These are phyloP conservation scores for Anguilla japonica DNA, from an alignment of 2,113 vertebrate genomes.

Conservation along the genomic window DNA sequence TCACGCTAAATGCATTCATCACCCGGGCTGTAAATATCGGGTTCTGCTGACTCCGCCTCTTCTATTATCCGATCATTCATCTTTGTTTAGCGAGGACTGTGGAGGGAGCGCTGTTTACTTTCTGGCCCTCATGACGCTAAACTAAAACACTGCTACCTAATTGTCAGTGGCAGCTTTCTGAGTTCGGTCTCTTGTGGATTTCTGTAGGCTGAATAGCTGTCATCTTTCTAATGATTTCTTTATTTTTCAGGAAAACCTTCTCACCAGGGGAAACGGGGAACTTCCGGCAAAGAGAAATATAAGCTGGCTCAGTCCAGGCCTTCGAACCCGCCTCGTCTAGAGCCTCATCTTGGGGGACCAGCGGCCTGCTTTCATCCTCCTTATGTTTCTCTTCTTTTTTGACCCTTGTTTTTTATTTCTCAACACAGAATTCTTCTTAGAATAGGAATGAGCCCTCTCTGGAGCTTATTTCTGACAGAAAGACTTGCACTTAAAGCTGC, in stretches of 20 bases:
- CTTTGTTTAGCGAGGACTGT: neutral
- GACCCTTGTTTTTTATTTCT: conserved; percentile 66
- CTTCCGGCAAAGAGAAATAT: conserved; percentile 74
- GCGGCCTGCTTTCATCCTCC: conserved; percentile 69
- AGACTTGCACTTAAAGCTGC: conserved; percentile 6
- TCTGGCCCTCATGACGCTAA: conserved; percentile 46
- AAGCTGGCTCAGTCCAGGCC: conserved; percentile 55
- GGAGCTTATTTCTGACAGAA: conserved; percentile 48
- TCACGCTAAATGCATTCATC: neutral
- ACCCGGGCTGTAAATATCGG: conserved; percentile 4
- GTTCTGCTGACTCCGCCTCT: neutral
- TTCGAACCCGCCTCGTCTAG: conserved; percentile 66
- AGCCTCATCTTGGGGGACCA: conserved; percentile 71
- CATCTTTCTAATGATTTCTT: conserved; percentile 81
- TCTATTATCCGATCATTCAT: neutral
- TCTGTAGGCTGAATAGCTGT: conserved; percentile 65
- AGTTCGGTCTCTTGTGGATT: conserved; percentile 54
- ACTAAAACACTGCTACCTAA: conserved; percentile 53
- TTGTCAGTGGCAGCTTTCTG: conserved; percentile 66
- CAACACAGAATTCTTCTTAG: conserved; percentile 58
- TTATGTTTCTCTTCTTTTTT: conserved; percentile 61
- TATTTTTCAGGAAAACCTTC: conserved; percentile 81
- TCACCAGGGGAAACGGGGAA: conserved; percentile 73
- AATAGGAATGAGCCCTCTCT: conserved; percentile 50
- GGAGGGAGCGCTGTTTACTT: conserved; percentile 47